Percentiles rank a stretch among this genome's conserved stretches.
phyloP scores from a whole-genome alignment of 2,113 vertebrate genomes.

The Naja naja region DNA sequence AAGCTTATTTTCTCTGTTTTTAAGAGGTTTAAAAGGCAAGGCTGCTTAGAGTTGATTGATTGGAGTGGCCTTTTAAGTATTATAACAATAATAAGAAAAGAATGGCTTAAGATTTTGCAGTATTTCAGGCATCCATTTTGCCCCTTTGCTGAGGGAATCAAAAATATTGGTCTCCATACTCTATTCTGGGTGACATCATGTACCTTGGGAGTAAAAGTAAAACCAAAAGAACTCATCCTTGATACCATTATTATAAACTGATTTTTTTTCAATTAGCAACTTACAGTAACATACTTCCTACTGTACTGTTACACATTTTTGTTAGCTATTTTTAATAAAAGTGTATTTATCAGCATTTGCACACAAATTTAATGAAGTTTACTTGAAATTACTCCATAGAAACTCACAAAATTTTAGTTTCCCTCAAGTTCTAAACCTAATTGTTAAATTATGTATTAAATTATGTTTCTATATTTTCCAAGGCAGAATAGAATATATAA shows the following conservation, averaged over 20 bases:
- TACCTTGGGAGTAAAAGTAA: not conserved
- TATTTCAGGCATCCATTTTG: not conserved
- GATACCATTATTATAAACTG: not conserved
- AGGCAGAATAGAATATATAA: conserved; percentile 9
- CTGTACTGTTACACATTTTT: not conserved
- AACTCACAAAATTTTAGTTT: not conserved
- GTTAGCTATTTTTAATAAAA: not conserved
- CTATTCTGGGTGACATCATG: not conserved
- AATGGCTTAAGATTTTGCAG: not conserved
- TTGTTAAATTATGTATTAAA: not conserved
- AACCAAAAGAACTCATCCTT: not conserved
- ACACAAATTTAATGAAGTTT: not conserved
- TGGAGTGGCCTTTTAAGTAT: not conserved
- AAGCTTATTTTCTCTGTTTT: not conserved
- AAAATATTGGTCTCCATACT: not conserved
- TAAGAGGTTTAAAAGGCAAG: not conserved
- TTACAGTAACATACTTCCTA: not conserved
- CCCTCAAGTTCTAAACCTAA: not conserved
- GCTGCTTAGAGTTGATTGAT: not conserved
- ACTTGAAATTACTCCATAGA: not conserved
- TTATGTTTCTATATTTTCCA: conserved; percentile 24
- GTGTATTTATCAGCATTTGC: not conserved
- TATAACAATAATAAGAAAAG: not conserved
- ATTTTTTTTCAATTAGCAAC: not conserved
- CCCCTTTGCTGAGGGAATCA: not conserved